Base-by-base conservation (phyloP, 2,797 vertebrate species). In the Emydoidea blandingii region DNA sequence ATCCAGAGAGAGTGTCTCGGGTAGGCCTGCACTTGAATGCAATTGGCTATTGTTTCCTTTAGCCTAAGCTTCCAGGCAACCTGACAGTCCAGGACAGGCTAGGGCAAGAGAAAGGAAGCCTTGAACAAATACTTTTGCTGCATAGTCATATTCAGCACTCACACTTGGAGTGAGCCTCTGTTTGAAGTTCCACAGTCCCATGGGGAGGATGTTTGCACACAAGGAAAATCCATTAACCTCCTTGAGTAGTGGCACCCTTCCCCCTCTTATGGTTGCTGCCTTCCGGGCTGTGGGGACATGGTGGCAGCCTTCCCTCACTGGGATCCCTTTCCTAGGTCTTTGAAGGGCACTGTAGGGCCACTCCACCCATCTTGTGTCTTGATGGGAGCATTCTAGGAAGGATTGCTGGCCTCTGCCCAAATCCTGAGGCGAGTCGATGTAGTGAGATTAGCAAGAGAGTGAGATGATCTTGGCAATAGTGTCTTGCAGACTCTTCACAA, bases 191-290 rank as follows among this genome's bases (percentile, higher is more conserved):
- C 52, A 57, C 21, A 2, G 2, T 12, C 47, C 68, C 76, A 0
- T 0, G 2, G 8, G 83, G 83, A 34, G 15, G n/a, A 8, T 0
- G 0, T 34, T 27, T 5, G 50, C 1, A 0, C 82, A 50, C 10
- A 37, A 72, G 4, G 91, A 50, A 8, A 47, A 79, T 54, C 47
- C 59, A 1, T 57, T 84, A 37, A 72, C 65, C 65, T 23, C n/a
- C 31, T 81, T 10, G 47, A n/a, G 83, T 27, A 2, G 8, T 72
- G n/a, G 5, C 23, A 21, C 41, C 74, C 25, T 1, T 81, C 41
- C 56, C n/a, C 81, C 87, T 76, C 57, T n/a, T 49, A 0, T 81
- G 7, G 16, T 65, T n/a, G 62, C 34, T 34, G 31, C 31, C 62
- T 65, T 37, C n/a, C 5, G 18, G n/a, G 31, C 7, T 23, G 8